These are phyloP conservation scores for Semibalanus balanoides DNA, from an alignment of 1,140 invertebrate species.

Conservation along the genomic window DNA sequence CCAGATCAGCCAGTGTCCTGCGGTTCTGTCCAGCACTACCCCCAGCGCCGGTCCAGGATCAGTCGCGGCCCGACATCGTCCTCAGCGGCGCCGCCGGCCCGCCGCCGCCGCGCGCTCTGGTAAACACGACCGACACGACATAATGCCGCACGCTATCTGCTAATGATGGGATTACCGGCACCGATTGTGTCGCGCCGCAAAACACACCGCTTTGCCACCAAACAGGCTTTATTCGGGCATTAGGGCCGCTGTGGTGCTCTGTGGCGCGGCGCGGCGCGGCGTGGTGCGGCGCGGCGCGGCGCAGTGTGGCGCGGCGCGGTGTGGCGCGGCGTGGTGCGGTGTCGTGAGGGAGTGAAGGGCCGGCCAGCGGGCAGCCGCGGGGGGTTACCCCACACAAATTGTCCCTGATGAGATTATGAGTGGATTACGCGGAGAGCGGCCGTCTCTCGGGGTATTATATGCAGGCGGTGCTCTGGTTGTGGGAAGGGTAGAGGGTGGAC, in stretches of 20 bases:
- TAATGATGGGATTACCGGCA: background rate
- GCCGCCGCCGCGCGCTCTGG: background rate
- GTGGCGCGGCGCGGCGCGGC: no score
- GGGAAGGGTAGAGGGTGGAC: background rate
- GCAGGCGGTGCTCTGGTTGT: background rate
- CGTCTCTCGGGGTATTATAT: background rate
- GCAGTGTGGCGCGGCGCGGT: no score
- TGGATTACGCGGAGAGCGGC: background rate
- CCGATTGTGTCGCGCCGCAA: background rate
- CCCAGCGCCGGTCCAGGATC: no score
- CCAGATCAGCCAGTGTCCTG: no score
- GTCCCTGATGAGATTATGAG: background rate
- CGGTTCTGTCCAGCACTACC: no score
- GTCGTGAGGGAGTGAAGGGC: background rate
- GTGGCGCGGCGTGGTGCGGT: no score
- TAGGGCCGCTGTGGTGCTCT: no score
- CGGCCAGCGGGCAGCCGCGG: no score
- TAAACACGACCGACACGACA: background rate
- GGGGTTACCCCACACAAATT: background rate
- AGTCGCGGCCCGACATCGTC: no score
- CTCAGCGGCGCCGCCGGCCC: no score
- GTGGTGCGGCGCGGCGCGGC: no score
- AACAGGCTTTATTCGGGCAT: background rate
- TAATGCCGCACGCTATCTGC: background rate
- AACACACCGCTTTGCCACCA: background rate